These are phyloP conservation scores for Pteropus alecto DNA, from an alignment of 2,113 vertebrate genomes.

Conservation along the genomic window DNA sequence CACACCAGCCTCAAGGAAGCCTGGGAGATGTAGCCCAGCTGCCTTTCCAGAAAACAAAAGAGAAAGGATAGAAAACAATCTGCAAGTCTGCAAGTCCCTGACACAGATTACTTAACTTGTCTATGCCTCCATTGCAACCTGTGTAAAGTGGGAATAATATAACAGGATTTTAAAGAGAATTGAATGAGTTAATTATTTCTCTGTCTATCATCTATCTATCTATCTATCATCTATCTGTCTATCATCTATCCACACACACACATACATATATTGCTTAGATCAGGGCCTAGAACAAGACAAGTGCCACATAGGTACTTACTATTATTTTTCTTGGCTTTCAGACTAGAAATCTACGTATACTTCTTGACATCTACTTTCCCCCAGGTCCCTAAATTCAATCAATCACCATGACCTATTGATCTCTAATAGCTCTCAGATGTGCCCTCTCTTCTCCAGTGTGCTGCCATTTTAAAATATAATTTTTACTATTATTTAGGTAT, in stretches of 20 bases:
- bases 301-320: accelerated
- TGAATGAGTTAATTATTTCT: not conserved
- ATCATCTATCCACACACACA: too few species aligned
- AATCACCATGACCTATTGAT: not conserved
- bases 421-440: not conserved
- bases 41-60: not conserved
- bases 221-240: too few species aligned
- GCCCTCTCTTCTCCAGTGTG: not conserved
- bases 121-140: not conserved
- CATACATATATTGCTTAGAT: not conserved
- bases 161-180: not conserved
- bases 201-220: too few species aligned
- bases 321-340: not conserved
- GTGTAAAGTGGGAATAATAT: not conserved
- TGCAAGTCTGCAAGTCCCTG: too few species aligned
- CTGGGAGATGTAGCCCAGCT: not conserved
- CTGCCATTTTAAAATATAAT: not conserved
- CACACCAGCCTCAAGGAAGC: not conserved
- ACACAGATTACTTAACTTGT: not conserved
- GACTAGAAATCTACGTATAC: not conserved
- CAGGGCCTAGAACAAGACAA: not conserved
- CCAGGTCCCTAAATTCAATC: not conserved
- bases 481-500: not conserved
- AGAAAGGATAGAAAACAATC: not conserved
- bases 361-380: not conserved